Evolutionary conservation across 2,888 invertebrate genomes (phyloP).

Genomic region (Chydorus sphaericus): DNA sequence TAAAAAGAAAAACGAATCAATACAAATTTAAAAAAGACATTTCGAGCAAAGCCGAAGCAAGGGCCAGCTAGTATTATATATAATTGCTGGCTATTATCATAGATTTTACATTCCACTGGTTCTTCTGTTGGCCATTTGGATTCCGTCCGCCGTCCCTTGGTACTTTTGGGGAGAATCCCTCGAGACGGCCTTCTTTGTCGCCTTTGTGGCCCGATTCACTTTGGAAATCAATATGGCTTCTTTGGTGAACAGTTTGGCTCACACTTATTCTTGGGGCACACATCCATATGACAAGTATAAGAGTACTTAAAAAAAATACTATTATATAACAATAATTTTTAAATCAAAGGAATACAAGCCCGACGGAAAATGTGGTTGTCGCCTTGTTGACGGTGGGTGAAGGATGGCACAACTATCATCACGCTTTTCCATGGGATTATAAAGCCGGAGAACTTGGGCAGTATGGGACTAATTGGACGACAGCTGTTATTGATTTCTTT

Average conservation of each 20-base stretch:
- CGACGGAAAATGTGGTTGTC: constrained; percentile 22
- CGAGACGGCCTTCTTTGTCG: constrained; percentile 64
- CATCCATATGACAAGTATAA: constrained; percentile 78
- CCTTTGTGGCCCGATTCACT: constrained; percentile 62
- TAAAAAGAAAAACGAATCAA: too few relatives aligned
- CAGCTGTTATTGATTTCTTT: constrained; percentile 62
- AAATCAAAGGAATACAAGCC: constrained; percentile 21
- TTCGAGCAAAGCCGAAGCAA: too few relatives aligned
- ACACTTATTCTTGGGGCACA: constrained; percentile 84
- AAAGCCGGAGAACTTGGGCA: constrained; percentile 74
- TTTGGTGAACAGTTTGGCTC: constrained; percentile 88
- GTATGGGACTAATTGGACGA: constrained; percentile 53
- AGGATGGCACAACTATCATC: constrained; percentile 91
- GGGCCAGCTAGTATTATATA: background rate
- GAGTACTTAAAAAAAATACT: too few relatives aligned
- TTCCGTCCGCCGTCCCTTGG: constrained; percentile 66
- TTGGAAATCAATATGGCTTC: constrained; percentile 79
- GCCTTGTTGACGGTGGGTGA: constrained; percentile 51
- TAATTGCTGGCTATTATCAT: too few relatives aligned
- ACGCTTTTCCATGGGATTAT: constrained; percentile 87
- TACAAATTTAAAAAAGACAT: too few relatives aligned
- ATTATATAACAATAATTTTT: too few relatives aligned
- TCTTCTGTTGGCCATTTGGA: constrained; percentile 57
- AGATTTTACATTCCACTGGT: constrained; percentile 62
- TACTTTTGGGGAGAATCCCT: constrained; percentile 70